Percentiles rank a stretch among this genome's conserved stretches.
phyloP scores from a whole-genome alignment of 1,140 invertebrate genomes.

The Protaetia brevitarsis region DNA sequence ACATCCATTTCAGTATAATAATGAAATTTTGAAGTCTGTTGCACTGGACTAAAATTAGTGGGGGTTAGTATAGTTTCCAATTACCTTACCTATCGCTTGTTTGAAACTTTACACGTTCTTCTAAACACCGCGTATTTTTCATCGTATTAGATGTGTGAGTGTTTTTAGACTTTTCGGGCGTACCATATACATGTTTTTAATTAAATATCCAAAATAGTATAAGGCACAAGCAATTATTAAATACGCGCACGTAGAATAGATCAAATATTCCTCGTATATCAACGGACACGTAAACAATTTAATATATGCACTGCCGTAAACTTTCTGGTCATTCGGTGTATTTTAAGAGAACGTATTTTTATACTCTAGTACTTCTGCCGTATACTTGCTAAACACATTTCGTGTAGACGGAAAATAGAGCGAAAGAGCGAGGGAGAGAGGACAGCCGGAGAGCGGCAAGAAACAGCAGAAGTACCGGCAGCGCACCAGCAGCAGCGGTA shows the following conservation, averaged over 20 bases:
- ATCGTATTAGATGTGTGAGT: too few species aligned
- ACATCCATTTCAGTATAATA: too few species aligned
- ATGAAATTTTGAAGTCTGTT: too few species aligned
- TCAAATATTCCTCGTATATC: not conserved
- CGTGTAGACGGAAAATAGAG: slow-evolving; percentile 1
- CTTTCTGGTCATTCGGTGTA: slow-evolving; percentile 14
- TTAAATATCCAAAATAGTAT: too few species aligned
- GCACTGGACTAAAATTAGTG: too few species aligned
- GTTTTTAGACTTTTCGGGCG: too few species aligned
- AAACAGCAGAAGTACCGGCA: not conserved
- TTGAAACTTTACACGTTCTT: too few species aligned
- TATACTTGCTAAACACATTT: slow-evolving; percentile 15
- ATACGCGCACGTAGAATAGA: not conserved
- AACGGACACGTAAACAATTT: slow-evolving; percentile 3
- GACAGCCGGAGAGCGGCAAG: not conserved
- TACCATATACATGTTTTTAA: too few species aligned
- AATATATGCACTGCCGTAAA: slow-evolving; percentile 3
- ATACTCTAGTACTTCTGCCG: slow-evolving; percentile 5
- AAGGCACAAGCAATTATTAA: not conserved
- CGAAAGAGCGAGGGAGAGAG: not conserved
- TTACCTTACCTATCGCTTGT: too few species aligned
- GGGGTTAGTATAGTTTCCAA: too few species aligned
- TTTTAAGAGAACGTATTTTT: slow-evolving; percentile 18
- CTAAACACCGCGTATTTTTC: too few species aligned
- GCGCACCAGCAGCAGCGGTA: not conserved